A percentile compares a stretch with the other conserved stretches of the same genome.
phyloP scores from a whole-genome alignment of 1,140 invertebrate genomes.

The Charaxes varanes region DNA sequence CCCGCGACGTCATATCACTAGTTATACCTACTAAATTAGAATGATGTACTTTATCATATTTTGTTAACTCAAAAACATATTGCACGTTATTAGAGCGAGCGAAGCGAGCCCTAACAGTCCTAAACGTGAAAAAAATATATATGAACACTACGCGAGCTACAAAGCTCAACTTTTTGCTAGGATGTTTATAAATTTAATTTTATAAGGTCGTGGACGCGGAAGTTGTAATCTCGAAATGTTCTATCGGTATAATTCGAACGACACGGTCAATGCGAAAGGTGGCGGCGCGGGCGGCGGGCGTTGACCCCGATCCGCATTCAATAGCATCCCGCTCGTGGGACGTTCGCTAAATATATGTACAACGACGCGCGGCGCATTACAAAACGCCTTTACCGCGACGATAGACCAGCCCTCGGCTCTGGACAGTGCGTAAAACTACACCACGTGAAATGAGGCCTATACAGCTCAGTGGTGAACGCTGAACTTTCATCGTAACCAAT shows the following conservation, averaged over 20 bases:
- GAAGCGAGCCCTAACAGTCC: no score
- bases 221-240: conserved; percentile 4
- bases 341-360: conserved; percentile 52
- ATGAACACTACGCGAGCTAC: no score
- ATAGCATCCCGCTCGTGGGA: conserved; percentile 34
- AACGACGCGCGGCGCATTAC: conserved; percentile 29
- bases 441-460: not conserved
- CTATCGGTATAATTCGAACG: conserved; percentile 21
- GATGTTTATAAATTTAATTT: no score
- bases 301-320: conserved; percentile 36
- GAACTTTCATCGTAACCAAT: no score
- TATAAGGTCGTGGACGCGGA: conserved; percentile 1
- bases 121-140: no score
- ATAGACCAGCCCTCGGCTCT: conserved; percentile 4
- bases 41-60: no score
- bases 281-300: conserved; percentile 21
- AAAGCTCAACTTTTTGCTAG: no score
- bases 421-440: not conserved
- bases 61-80: no score
- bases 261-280: conserved; percentile 34
- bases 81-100: no score
- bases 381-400: conserved; percentile 21
- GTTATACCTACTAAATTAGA: no score
- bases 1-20: no score
- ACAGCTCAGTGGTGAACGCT: not conserved